Conservation (phyloP, 2,888 invertebrate genomes). For the Xanthorhoe designata region DNA sequence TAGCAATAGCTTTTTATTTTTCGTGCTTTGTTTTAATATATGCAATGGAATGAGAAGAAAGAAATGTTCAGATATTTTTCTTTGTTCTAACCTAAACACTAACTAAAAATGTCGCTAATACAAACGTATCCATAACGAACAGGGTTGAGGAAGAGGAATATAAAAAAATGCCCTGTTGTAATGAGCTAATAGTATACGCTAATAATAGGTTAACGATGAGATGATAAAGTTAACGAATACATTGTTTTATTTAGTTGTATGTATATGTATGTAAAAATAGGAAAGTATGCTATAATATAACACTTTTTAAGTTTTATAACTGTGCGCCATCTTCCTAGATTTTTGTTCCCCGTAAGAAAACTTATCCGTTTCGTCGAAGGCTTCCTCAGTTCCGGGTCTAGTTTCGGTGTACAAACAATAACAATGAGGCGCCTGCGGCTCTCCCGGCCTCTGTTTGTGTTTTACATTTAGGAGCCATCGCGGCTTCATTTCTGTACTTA, state of each 20-base stretch:
- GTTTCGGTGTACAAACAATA: slow-evolving; percentile 81
- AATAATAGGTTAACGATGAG: too few relatives aligned
- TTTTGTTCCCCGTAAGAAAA: slow-evolving; percentile 64
- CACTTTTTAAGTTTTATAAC: not conserved
- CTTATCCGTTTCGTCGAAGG: slow-evolving; percentile 51
- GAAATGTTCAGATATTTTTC: too few relatives aligned
- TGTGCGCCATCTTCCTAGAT: slow-evolving; percentile 29
- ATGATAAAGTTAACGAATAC: too few relatives aligned
- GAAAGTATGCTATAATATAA: not conserved
- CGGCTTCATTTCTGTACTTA: slow-evolving; percentile 63
- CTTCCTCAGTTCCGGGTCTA: slow-evolving; percentile 59
- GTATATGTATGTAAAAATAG: too few relatives aligned
- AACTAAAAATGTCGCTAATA: too few relatives aligned
- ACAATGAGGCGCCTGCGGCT: slow-evolving; percentile 70
- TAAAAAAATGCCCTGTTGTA: too few relatives aligned
- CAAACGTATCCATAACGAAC: too few relatives aligned
- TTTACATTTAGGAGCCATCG: slow-evolving; percentile 72
- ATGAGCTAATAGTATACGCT: too few relatives aligned
- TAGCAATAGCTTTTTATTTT: slow-evolving; percentile 24
- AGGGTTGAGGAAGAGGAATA: too few relatives aligned
- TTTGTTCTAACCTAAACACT: too few relatives aligned
- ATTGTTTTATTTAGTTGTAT: too few relatives aligned
- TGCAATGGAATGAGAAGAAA: not conserved
- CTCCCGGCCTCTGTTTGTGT: slow-evolving; percentile 74
- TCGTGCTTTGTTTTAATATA: slow-evolving; percentile 4